Conservation (phyloP, 2,888 invertebrate species). For the Polia nebulosa region DNA sequence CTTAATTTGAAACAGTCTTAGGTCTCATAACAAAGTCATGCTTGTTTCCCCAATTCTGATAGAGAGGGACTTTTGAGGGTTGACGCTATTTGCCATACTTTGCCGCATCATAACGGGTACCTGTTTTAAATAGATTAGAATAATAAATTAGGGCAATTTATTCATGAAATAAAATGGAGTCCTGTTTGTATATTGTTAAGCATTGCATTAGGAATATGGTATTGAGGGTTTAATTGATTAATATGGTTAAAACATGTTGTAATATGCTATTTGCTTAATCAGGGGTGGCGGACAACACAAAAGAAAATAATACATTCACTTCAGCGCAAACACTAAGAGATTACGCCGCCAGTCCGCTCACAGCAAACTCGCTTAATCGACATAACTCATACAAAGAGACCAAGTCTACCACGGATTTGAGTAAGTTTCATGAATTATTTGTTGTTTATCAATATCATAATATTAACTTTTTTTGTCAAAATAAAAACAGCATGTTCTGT, state of each 20-base stretch:
- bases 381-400: slow-evolving; percentile 89
- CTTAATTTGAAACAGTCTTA: background rate
- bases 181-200: background rate
- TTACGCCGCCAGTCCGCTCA: slow-evolving; percentile 78
- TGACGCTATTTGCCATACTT: background rate
- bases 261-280: slow-evolving; percentile 69
- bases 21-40: background rate
- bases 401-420: slow-evolving; percentile 81
- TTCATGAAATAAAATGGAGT: background rate
- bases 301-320: slow-evolving; percentile 78
- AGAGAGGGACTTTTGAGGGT: background rate
- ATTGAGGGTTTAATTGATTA: slow-evolving; percentile 11
- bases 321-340: slow-evolving; percentile 77
- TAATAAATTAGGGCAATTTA: background rate
- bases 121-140: background rate
- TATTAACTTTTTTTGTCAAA: background rate
- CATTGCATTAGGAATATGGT: background rate
- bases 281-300: slow-evolving; percentile 82
- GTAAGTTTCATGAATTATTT: slow-evolving; percentile 75
- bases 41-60: slow-evolving; percentile 2
- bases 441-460: background rate
- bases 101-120: background rate
- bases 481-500: background rate
- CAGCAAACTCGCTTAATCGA: slow-evolving; percentile 82
- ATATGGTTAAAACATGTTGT: slow-evolving; percentile 7